Conservation (phyloP, 2,888 invertebrate species). For the Sesia bembeciformis region DNA sequence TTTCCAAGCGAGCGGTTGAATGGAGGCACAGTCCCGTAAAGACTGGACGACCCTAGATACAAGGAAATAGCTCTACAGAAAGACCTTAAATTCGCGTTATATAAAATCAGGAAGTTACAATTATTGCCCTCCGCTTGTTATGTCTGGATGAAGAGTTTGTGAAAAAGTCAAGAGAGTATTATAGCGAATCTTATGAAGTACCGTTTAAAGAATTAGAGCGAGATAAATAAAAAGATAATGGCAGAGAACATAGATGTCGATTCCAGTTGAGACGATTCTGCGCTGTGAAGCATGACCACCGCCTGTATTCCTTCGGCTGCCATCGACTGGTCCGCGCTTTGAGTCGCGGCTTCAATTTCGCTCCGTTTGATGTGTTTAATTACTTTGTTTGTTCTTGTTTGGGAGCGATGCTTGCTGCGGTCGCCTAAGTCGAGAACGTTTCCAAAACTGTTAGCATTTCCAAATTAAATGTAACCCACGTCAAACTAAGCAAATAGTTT, state of each 20-base stretch:
- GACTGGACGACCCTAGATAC: not conserved
- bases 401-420: slow-evolving; percentile 59
- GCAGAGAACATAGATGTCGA: not conserved
- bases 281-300: not conserved
- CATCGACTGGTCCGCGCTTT: slow-evolving; percentile 34
- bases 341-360: slow-evolving; percentile 61
- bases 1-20: not conserved
- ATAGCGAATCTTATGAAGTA: too few relatives aligned
- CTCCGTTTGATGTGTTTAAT: slow-evolving; percentile 72
- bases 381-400: slow-evolving; percentile 72
- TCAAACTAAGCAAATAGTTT: slow-evolving; percentile 66
- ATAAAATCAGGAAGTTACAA: too few relatives aligned
- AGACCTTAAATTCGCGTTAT: too few relatives aligned
- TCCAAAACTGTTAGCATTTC: slow-evolving; percentile 62
- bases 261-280: not conserved
- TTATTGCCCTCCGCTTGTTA: too few relatives aligned
- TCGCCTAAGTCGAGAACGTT: slow-evolving; percentile 60
- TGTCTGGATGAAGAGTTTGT: too few relatives aligned
- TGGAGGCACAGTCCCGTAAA: not conserved
- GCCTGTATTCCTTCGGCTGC: slow-evolving; percentile 1
- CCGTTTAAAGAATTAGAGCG: too few relatives aligned
- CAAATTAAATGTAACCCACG: slow-evolving; percentile 70
- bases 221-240: too few relatives aligned
- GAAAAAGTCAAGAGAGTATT: too few relatives aligned
- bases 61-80: not conserved